Base-by-base conservation (phyloP, 2,113 vertebrate genomes). In the Megaptera novaeangliae region DNA sequence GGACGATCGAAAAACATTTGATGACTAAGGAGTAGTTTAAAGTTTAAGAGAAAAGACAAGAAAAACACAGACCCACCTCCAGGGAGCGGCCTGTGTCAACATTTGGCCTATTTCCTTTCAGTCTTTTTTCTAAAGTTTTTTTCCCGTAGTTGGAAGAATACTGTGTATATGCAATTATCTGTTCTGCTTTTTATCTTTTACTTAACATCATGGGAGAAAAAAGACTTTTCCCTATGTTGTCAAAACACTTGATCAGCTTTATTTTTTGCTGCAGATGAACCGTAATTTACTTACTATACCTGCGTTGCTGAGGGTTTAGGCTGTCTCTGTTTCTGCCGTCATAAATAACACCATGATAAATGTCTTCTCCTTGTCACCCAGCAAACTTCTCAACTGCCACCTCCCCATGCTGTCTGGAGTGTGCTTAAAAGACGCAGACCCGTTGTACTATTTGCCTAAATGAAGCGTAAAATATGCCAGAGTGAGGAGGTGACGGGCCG, bases 271-370 rank as follows among this genome's bases (percentile, higher is more conserved):
- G 14, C 31, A 8, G 20, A 10, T 7, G 0, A 41, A 5, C 3
- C 13, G 0, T 44, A 12, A 36, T 12, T 41, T 8, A 11, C 44
- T 39, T 3, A 10, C 18, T 0, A 1, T 4, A 27, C 36, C 59
- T 6, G 49, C 5, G 0, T 12, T 1, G 21, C 10, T 17, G 44
- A 7, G 0, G 31, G 2, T 15, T 31, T n/a, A 12, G 59, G 57
- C 91, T 23, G 0, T 1, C 23, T 21, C 64, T 1, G 0, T 25
- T 8, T 69, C 18, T 12, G n/a, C 31, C 27, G 2, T 63, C 6
- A 11, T 21, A 68, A 18, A 27, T 5, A 10, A 8, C 1, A 17
- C 69, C 11, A 10, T 2, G 1, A 36, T 5, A 31, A n/a, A 10
- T 7, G 13, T 21, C 34, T 7, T 55, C 66, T 55, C 29, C 63